Evolutionary conservation across 2,797 vertebrate genomes (phyloP).

Genomic region (Lacerta agilis): DNA sequence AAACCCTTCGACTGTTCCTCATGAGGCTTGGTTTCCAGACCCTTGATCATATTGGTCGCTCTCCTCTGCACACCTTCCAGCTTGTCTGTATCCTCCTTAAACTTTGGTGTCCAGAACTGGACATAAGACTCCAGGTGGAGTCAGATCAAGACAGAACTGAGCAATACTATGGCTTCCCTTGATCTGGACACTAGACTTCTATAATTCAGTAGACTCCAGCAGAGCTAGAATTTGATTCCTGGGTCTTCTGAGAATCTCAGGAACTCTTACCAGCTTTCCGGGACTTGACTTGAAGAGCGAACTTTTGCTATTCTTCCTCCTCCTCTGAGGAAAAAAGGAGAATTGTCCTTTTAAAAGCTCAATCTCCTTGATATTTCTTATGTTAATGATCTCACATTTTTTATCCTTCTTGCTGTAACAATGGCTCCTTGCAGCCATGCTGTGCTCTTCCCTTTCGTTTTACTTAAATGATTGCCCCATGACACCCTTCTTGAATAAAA

Average conservation of each 20-base stretch:
- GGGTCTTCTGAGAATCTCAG: neutral
- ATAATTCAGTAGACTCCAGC: neutral
- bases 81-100: too few relatives aligned
- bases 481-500: neutral
- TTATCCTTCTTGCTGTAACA: neutral
- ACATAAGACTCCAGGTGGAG: too few relatives aligned
- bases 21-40: too few relatives aligned
- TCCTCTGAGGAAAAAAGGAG: neutral
- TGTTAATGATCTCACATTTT: neutral
- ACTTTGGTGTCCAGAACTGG: too few relatives aligned
- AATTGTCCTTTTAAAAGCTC: neutral
- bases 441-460: neutral
- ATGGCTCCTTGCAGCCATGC: neutral
- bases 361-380: neutral
- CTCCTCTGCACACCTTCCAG: too few relatives aligned
- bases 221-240: neutral
- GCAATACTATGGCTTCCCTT: too few relatives aligned
- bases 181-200: too few relatives aligned
- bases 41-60: too few relatives aligned
- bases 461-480: neutral
- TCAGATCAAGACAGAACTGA: too few relatives aligned
- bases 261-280: neutral
- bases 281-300: neutral
- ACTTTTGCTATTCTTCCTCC: neutral
- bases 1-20: too few relatives aligned